phyloP scores from a whole-genome alignment of 2,888 invertebrate genomes.

The Parthenolecanium corni region DNA sequence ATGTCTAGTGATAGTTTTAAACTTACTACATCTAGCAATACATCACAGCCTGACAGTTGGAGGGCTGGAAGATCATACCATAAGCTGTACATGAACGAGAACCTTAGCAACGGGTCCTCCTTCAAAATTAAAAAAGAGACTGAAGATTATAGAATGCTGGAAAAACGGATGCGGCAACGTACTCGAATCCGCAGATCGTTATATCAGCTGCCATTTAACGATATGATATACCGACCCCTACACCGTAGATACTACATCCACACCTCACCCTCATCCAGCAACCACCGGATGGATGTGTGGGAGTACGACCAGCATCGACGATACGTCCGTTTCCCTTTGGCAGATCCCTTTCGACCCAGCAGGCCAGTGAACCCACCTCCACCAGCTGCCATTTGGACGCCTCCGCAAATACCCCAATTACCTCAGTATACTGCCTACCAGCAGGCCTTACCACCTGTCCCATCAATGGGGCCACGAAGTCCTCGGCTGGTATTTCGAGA shows the following conservation, averaged over 20 bases:
- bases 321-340: slow-evolving; percentile 30
- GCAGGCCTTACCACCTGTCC: slow-evolving; percentile 28
- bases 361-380: slow-evolving; percentile 11
- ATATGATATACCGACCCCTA: slow-evolving; percentile 8
- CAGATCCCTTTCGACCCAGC: slow-evolving; percentile 24
- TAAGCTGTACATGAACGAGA: slow-evolving; percentile 11
- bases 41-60: too few species aligned
- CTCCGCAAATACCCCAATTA: slow-evolving; percentile 22
- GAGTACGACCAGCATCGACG: slow-evolving; percentile 22
- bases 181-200: slow-evolving; percentile 25
- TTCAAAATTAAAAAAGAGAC: slow-evolving; percentile 26
- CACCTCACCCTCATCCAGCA: not conserved
- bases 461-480: slow-evolving; percentile 35
- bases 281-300: not conserved
- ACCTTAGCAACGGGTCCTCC: not conserved
- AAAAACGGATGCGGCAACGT: slow-evolving; percentile 17
- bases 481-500: slow-evolving; percentile 36
- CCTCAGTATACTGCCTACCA: slow-evolving; percentile 16
- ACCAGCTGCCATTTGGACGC: slow-evolving; percentile 21
- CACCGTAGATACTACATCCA: slow-evolving; percentile 15
- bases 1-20: too few species aligned
- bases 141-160: slow-evolving; percentile 25
- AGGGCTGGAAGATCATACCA: slow-evolving; percentile 7
- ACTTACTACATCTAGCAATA: not conserved
- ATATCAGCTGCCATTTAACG: slow-evolving; percentile 24